These are phyloP conservation scores for Peribatodes rhomboidaria DNA, from an alignment of 2,888 invertebrate species.

Conservation along the genomic window DNA sequence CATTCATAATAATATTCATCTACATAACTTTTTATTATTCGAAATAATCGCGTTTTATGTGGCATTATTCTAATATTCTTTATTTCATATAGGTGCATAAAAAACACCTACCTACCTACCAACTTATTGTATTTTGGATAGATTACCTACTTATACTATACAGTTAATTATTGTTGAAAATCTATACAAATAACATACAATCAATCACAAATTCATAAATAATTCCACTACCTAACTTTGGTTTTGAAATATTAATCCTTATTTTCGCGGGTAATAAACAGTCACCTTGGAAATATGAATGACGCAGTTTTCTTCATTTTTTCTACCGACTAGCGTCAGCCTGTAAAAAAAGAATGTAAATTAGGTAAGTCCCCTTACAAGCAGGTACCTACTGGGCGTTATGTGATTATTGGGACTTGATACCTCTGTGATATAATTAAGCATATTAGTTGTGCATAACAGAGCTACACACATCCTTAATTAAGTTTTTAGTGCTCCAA, in stretches of 20 bases:
- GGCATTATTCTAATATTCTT: conserved; percentile 5
- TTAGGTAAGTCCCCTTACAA: too few relatives aligned
- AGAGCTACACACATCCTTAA: too few relatives aligned
- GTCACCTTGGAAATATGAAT: conserved; percentile 28
- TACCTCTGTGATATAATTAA: background rate
- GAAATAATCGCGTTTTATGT: conserved; percentile 6
- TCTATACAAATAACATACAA: conserved; percentile 23
- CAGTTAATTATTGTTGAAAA: conserved; percentile 18
- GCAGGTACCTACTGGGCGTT: too few relatives aligned
- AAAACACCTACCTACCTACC: background rate
- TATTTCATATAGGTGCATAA: background rate
- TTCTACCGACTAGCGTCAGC: conserved; percentile 61
- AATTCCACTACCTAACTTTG: conserved; percentile 69
- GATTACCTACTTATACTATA: conserved; percentile 15
- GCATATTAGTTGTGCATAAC: background rate
- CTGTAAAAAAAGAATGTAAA: conserved; percentile 47
- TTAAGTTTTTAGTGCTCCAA: background rate
- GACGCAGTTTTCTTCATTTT: conserved; percentile 36
- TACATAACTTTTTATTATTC: conserved; percentile 21
- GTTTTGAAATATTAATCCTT: conserved; percentile 51
- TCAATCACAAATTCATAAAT: conserved; percentile 47
- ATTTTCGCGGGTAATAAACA: conserved; percentile 17
- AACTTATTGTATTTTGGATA: conserved; percentile 2
- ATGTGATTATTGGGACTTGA: background rate
- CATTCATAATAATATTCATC: conserved; percentile 2